Base-by-base conservation (phyloP, 2,888 invertebrate species). In the Trissonchulus sp. region DNA sequence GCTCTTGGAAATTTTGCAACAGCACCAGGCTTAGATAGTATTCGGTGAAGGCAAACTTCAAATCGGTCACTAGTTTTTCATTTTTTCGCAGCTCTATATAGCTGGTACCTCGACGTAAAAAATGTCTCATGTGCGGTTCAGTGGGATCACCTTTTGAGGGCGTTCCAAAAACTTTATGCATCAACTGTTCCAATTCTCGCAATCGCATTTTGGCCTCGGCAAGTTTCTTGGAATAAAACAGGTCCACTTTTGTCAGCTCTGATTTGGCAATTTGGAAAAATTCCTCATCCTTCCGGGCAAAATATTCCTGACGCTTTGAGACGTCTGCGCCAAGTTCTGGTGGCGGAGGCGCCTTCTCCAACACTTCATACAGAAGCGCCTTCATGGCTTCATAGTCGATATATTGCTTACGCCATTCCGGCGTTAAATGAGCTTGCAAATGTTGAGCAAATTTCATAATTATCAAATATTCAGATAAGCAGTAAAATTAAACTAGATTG, bases 391-490 rank as follows among this genome's bases (percentile, higher is more conserved):
- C 88, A 83, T 89, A 89, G 77, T 86, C 85, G 75, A 89, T 88
- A 80, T 89, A 99, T 87, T 99, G 98, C 86, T 97, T 98, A 79
- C 98, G 90, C 98, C 98, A 99, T 88, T 99, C 98, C 28, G 98
- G 98, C 80, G 98, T 99, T 83, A 99, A 94, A 85, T 98, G 98
- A 77, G 96, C 95, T 79, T 93, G 90, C 78, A 99, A 88, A 88
- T 98, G 98, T 87, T 99, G 97, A 2, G 98, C 94, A 86, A 99
- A 99, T 89, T 99, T 99, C 99, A 99, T 98, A 3, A 23, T 71
- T 60, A 60, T n/a, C n/a, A 60, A 60, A 23, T n/a, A 18, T 60
- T 18, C 60, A 60, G 18, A n/a, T 60, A n/a, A 60, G n/a, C n/a
- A n/a, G n/a, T n/a, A n/a, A n/a, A n/a, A n/a, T n/a, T n/a, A n/a